phyloP scores from a whole-genome alignment of 2,113 vertebrate genomes.

The Lamprologus speciosus region DNA sequence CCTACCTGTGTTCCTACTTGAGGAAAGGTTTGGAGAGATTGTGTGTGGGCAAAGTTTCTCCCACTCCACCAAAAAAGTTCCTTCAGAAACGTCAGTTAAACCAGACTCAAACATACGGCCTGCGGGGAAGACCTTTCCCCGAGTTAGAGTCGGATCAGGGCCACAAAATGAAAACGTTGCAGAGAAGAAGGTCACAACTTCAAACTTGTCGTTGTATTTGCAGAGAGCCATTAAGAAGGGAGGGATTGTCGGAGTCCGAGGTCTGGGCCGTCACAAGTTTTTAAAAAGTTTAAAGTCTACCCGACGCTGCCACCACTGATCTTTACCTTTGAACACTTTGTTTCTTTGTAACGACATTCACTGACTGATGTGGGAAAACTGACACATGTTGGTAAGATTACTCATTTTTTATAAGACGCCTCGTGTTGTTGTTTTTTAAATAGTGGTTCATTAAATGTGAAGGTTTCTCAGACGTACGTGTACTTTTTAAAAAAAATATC shows the following conservation, averaged over 20 bases:
- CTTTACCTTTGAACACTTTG: background rate
- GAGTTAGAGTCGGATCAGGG: background rate
- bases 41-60: accelerated
- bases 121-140: accelerated
- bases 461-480: background rate
- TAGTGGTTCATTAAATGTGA: background rate
- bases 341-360: background rate
- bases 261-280: background rate
- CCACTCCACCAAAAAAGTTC: background rate
- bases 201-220: background rate
- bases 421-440: background rate
- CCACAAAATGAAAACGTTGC: background rate
- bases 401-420: background rate
- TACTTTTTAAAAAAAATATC: background rate
- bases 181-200: background rate
- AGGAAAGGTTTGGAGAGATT: background rate
- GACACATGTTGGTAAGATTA: background rate
- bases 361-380: background rate
- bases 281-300: background rate
- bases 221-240: background rate
- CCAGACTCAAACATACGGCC: background rate
- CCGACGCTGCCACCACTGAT: background rate
- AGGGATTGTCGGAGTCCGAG: accelerated
- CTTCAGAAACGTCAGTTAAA: background rate
- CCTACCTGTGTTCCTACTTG: background rate